Base-by-base conservation (phyloP, 2,888 invertebrate genomes). In the Napeogenes inachia region DNA sequence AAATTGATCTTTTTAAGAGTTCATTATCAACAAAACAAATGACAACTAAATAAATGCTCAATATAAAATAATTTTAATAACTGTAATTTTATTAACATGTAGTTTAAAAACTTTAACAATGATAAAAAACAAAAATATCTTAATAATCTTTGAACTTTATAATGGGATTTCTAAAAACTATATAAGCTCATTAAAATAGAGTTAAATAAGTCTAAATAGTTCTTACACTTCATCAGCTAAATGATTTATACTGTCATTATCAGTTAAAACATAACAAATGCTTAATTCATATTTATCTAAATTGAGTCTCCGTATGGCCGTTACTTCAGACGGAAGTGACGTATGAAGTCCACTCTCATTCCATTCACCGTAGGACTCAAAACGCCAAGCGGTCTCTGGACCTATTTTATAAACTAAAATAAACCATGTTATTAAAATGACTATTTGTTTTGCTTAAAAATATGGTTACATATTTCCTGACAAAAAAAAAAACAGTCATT, bases 201-300 rank as follows among this genome's bases (percentile, higher is more conserved):
- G 21, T 21, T 21, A 21, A 21, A 21, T 1, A 21, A 21, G 21
- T 21, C 21, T 21, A 21, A 21, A 21, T 21, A 57, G 54, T 63
- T 66, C 82, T 84, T 82, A 92, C 93, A 90, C 82, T 80, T 91
- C 92, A 79, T 94, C 93, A 6, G 84, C 82, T 62, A 94, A 81
- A 79, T 94, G 93, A 67, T 92, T 85, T 13, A 92, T 80, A 57
- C 92, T 92, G 68, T 92, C 91, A 66, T 91, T 91, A 70, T 93
- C 87, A 3, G 93, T 93, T 1, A 93, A 77, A 6, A 94, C 93
- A 63, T 92, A 89, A 65, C 92, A 91, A 38, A 92, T 87, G 54
- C 86, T 88, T 32, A 94, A 82, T 70, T 80, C 78, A 46, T 79
- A 82, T 54, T 86, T 81, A 45, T 81, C 71, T 42, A 93, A 80